phyloP scores from a whole-genome alignment of 2,113 vertebrate species.

The Cavia aperea region DNA sequence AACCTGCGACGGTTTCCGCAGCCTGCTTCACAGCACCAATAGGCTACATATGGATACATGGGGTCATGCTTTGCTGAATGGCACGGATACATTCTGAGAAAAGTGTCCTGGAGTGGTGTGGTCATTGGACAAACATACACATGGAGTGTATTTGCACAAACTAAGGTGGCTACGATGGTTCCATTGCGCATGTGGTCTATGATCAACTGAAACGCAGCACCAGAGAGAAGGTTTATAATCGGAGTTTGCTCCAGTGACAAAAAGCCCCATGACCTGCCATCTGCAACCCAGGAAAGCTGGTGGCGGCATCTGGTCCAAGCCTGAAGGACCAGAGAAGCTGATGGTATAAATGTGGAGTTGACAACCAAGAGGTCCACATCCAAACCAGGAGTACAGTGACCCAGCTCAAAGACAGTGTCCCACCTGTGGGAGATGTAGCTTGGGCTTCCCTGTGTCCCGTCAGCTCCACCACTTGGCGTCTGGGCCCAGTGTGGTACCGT shows the following conservation, averaged over 20 bases:
- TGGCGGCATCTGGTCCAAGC: not conserved
- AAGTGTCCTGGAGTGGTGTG: not conserved
- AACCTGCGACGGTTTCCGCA: not conserved
- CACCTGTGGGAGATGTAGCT: not conserved
- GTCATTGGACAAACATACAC: not conserved
- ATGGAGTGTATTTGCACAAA: not conserved
- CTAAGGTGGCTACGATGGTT: not conserved
- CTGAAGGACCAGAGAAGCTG: not conserved
- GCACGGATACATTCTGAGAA: not conserved
- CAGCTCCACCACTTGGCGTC: not conserved
- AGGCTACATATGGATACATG: no score
- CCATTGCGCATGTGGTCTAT: not conserved
- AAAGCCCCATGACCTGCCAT: not conserved
- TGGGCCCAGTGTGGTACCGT: not conserved
- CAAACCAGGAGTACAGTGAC: not conserved
- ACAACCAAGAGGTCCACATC: not conserved
- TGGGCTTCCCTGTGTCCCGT: not conserved
- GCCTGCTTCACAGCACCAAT: not conserved
- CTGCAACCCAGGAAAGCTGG: not conserved
- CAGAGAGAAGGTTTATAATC: not conserved
- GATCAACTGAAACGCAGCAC: no score
- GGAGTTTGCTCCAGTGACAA: not conserved
- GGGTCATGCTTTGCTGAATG: not conserved
- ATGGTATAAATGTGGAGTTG: not conserved
- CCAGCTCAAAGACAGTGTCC: not conserved